Conservation (phyloP, 2,888 invertebrate genomes). For the Phasia obesa region DNA sequence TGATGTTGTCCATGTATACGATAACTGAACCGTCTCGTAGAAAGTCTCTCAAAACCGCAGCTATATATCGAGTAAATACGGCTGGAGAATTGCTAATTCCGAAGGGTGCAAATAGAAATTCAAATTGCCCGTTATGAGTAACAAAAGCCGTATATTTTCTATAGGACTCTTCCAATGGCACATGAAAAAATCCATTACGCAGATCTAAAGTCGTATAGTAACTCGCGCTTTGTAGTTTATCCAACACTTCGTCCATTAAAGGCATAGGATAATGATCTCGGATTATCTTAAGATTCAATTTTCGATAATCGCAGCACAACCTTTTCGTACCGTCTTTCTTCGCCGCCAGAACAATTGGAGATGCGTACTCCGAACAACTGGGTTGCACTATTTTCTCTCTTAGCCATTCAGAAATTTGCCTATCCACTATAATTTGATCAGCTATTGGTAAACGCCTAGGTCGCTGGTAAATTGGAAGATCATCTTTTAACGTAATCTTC, state of each 20-base stretch:
- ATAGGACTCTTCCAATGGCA: constrained; percentile 53
- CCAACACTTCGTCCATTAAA: constrained; percentile 64
- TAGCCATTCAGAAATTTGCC: no score
- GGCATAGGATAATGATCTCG: constrained; percentile 64
- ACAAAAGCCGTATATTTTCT: constrained; percentile 73
- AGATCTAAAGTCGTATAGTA: constrained; percentile 60
- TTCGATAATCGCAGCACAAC: constrained; percentile 69
- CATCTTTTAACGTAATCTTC: no score
- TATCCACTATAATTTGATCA: no score
- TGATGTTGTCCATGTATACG: constrained; percentile 51
- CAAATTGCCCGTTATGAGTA: constrained; percentile 65
- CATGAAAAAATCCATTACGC: constrained; percentile 23
- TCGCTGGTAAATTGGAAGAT: no score
- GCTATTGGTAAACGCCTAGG: no score
- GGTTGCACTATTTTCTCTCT: not conserved
- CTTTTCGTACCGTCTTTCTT: constrained; percentile 67
- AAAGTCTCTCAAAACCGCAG: not conserved
- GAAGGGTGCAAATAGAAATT: constrained; percentile 62
- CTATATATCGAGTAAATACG: constrained; percentile 26
- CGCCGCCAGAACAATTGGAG: constrained; percentile 62
- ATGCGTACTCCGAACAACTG: constrained; percentile 44
- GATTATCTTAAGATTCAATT: constrained; percentile 56
- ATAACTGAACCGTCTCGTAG: constrained; percentile 22
- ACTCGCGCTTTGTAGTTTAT: constrained; percentile 52
- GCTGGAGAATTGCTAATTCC: constrained; percentile 46